Evolutionary conservation across 2,113 vertebrate species (phyloP).

Genomic region (Promerops cafer): DNA sequence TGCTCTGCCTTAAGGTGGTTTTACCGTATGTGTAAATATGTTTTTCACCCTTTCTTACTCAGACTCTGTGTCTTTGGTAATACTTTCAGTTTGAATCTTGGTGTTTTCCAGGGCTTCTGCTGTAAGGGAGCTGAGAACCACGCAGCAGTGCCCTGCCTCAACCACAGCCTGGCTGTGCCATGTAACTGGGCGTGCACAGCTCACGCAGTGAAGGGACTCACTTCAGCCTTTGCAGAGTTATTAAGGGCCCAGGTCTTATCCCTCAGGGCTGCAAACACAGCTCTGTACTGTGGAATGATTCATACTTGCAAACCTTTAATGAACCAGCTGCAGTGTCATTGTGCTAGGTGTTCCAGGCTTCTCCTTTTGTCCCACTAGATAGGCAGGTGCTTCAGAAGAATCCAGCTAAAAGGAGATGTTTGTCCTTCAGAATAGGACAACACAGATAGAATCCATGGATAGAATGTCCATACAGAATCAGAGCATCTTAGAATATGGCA

Average conservation of each 20-base stretch:
- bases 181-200: accelerated
- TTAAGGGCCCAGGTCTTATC: not conserved
- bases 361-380: not conserved
- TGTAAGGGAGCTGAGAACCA: not conserved
- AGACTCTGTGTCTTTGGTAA: not conserved
- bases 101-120: not conserved
- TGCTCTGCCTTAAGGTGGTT: not conserved
- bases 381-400: not conserved
- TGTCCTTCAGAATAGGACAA: not conserved
- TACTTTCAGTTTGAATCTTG: not conserved
- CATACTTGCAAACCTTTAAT: not conserved
- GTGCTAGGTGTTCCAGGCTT: not conserved
- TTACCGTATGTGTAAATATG: not conserved
- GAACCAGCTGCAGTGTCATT: not conserved
- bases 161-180: not conserved
- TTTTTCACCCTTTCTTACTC: not conserved
- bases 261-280: not conserved
- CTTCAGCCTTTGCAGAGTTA: not conserved
- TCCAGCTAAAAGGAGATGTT: not conserved
- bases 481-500: not conserved
- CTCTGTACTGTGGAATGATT: not conserved
- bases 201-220: not conserved
- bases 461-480: not conserved
- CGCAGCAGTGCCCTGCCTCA: not conserved
- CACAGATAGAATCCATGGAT: not conserved